Conservation (phyloP, 2,888 invertebrate species). For the Epsilonema sp. region DNA sequence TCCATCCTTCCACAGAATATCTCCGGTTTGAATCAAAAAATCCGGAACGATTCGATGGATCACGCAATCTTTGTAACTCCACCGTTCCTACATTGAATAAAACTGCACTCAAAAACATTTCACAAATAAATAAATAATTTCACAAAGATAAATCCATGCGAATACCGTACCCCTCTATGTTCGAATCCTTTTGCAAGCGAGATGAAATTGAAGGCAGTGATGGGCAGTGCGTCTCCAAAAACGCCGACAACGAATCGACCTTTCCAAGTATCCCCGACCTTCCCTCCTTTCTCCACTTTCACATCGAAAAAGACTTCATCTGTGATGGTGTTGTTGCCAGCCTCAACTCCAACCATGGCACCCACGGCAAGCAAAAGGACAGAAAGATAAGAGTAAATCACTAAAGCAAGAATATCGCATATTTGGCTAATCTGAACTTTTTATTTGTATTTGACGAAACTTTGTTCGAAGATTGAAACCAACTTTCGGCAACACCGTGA, state of each 20-base stretch:
- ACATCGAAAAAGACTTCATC: conserved; percentile 5
- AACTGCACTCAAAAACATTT: too few species aligned
- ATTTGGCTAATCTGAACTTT: too few species aligned
- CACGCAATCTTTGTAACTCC: conserved; percentile 25
- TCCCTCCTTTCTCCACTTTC: neutral
- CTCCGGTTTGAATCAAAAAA: conserved; percentile 33
- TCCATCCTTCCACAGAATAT: conserved; percentile 30
- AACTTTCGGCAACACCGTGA: too few species aligned
- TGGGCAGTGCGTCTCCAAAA: conserved; percentile 6
- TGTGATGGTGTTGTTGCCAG: conserved; percentile 4
- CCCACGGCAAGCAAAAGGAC: too few species aligned
- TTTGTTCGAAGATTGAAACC: too few species aligned
- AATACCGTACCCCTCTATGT: conserved; percentile 4
- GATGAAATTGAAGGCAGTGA: conserved; percentile 8
- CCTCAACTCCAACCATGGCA: too few species aligned
- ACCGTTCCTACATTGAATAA: conserved; percentile 12
- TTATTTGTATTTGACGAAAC: too few species aligned
- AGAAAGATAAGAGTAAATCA: too few species aligned
- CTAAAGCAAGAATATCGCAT: too few species aligned
- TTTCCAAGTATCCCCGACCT: neutral
- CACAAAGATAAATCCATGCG: too few species aligned
- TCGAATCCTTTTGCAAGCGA: conserved; percentile 4
- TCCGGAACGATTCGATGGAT: conserved; percentile 31
- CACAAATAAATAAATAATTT: too few species aligned
- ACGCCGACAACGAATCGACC: conserved; percentile 6